Percentiles rank a stretch among this genome's conserved stretches.
Evolutionary conservation across 2,797 vertebrate genomes (phyloP).

Genomic region (Cyclura pinguis): DNA sequence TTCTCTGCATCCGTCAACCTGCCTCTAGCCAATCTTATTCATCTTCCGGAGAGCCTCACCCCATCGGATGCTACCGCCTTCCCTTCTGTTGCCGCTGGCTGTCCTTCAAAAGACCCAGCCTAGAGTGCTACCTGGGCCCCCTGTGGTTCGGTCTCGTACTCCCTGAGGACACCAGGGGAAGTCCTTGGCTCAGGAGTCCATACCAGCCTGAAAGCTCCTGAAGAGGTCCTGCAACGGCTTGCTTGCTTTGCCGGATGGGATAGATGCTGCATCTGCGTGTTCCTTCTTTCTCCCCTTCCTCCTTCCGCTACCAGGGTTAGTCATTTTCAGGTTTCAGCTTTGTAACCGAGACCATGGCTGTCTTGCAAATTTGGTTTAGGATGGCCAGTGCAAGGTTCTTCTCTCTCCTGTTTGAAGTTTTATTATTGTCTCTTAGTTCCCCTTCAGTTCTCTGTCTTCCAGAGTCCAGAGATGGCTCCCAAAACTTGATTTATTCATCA

Average conservation of each 20-base stretch:
- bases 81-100: rapidly evolving
- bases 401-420: not conserved
- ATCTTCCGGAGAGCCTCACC: not conserved
- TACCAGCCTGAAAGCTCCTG: not conserved
- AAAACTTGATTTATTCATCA: not conserved
- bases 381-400: not conserved
- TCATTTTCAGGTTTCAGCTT: not conserved
- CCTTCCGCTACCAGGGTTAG: not conserved
- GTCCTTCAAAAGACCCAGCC: not conserved
- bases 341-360: not conserved
- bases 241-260: not conserved
- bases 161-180: too few relatives aligned
- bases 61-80: not conserved
- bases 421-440: not conserved
- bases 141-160: too few relatives aligned
- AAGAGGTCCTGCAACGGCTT: too few relatives aligned
- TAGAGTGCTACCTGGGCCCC: not conserved
- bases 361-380: too few relatives aligned
- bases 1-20: rapidly evolving
- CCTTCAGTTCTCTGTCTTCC: not conserved
- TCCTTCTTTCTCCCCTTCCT: not conserved
- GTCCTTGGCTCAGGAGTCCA: not conserved
- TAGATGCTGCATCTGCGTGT: not conserved
- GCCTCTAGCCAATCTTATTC: not conserved
- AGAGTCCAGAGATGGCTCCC: not conserved